Evolutionary conservation across 1,140 invertebrate species (phyloP).

Genomic region (Archivesica marissinica): DNA sequence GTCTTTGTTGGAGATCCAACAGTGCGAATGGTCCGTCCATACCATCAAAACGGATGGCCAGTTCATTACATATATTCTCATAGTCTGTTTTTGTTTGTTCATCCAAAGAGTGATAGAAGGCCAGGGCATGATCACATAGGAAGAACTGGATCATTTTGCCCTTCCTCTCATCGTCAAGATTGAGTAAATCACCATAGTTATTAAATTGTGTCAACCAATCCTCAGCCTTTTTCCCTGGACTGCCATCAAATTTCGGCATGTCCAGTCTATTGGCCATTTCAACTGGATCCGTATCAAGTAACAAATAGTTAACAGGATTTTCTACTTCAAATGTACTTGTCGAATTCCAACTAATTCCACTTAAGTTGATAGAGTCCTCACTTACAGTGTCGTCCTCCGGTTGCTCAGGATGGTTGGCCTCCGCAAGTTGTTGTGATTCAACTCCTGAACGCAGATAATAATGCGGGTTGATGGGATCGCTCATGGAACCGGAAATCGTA

Average conservation of each 20-base stretch:
- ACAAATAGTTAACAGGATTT: no score
- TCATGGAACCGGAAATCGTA: no score
- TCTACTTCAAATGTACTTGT: no score
- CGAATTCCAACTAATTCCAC: no score
- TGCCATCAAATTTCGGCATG: neutral
- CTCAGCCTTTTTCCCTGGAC: neutral
- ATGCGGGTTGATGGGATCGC: no score
- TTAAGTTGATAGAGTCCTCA: no score
- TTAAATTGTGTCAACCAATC: neutral
- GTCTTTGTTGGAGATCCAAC: neutral
- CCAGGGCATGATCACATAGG: neutral
- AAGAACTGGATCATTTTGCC: neutral
- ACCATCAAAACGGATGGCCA: neutral
- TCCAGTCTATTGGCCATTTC: neutral
- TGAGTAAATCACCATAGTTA: neutral
- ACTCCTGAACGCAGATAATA: no score
- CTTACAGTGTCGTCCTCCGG: no score
- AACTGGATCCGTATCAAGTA: no score
- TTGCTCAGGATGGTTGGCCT: no score
- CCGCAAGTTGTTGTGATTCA: no score
- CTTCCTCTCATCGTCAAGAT: neutral
- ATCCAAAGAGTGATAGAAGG: neutral
- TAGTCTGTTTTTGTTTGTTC: neutral
- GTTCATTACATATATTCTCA: neutral
- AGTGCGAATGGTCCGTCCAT: neutral